Evolutionary conservation across 2,113 vertebrate species (phyloP).

Genomic region (Brachypodius melanocephalos): DNA sequence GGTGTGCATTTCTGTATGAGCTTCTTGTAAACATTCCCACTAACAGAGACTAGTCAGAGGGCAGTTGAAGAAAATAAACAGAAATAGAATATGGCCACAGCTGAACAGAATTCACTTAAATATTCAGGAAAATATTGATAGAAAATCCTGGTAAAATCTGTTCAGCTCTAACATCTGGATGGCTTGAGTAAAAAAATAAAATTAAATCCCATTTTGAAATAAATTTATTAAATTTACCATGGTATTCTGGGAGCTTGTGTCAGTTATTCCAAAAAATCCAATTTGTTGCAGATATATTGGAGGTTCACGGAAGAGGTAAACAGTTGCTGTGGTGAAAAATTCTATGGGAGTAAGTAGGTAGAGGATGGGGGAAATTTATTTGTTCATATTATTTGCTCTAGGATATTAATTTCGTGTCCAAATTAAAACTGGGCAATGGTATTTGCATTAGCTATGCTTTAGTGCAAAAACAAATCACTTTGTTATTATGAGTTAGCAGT

Average conservation of each 20-base stretch:
- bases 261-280: constrained; percentile 41
- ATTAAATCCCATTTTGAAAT: constrained; percentile 17
- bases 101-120: not conserved
- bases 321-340: not conserved
- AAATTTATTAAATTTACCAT: not conserved
- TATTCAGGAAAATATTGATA: not conserved
- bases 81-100: not conserved
- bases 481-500: constrained; percentile 58
- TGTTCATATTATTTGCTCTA: constrained; percentile 6
- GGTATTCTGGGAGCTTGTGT: not conserved
- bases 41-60: not conserved
- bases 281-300: constrained; percentile 20
- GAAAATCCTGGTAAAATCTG: not conserved
- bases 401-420: constrained; percentile 34
- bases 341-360: not conserved
- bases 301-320: not conserved
- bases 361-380: not conserved
- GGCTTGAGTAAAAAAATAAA: not conserved
- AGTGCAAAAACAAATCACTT: constrained; percentile 17
- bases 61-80: not conserved
- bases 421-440: constrained; percentile 8
- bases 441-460: constrained; percentile 30
- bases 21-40: not conserved
- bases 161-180: not conserved
- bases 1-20: not conserved